Evolutionary conservation across 2,113 vertebrate genomes (phyloP).

Genomic region (Hymenochirus boettgeri): DNA sequence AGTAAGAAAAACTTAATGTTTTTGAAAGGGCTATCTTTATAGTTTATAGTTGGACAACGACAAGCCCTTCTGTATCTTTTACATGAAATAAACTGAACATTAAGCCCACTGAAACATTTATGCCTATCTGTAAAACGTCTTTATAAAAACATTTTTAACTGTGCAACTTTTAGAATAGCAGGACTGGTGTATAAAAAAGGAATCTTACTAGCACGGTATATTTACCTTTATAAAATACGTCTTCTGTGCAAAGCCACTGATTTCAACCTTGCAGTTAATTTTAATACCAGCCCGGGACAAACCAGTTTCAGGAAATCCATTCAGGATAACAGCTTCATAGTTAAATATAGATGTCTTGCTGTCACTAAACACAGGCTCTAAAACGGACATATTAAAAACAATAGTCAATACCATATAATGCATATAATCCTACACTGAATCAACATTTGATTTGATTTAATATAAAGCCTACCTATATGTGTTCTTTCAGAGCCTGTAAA

Average conservation of each 20-base stretch:
- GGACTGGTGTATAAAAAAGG: too few relatives aligned
- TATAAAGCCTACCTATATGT: slow-evolving; percentile 46
- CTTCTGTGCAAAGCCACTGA: slow-evolving; percentile 51
- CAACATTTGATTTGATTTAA: neutral
- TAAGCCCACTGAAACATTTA: too few relatives aligned
- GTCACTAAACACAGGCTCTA: slow-evolving; percentile 63
- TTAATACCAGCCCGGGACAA: slow-evolving; percentile 63
- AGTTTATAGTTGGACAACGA: too few relatives aligned
- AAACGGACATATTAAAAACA: slow-evolving; percentile 11
- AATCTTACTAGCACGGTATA: neutral
- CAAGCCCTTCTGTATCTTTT: too few relatives aligned
- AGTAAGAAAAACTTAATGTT: too few relatives aligned
- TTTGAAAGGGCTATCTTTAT: too few relatives aligned
- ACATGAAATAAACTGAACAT: too few relatives aligned
- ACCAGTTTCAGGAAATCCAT: slow-evolving; percentile 63
- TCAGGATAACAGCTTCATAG: slow-evolving; percentile 65
- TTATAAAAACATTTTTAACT: too few relatives aligned
- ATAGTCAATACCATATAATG: neutral
- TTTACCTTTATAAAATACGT: slow-evolving; percentile 62
- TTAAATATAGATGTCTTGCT: slow-evolving; percentile 61
- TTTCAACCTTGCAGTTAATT: slow-evolving; percentile 62
- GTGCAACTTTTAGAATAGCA: too few relatives aligned
- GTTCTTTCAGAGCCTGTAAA: slow-evolving; percentile 34
- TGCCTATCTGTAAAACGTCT: too few relatives aligned
- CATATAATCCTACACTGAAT: too few relatives aligned